Conservation (phyloP, 1,140 invertebrate genomes). For the Aphelinus certus region DNA sequence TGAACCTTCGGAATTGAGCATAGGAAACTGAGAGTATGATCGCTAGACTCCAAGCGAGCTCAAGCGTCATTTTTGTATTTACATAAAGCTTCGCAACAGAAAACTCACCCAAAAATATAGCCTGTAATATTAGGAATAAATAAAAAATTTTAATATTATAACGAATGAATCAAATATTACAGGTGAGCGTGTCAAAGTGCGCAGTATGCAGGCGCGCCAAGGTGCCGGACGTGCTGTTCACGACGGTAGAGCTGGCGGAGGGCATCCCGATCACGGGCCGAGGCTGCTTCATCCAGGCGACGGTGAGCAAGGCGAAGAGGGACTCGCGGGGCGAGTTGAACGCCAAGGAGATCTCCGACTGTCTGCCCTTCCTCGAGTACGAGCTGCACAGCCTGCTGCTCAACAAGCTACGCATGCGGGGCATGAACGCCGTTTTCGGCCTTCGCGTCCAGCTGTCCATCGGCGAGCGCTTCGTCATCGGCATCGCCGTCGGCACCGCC, state of each 20-base stretch:
- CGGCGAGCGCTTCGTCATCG: constrained; percentile 87
- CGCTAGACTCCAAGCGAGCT: too few species aligned
- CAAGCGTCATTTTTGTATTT: too few species aligned
- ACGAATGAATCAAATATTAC: constrained; percentile 60
- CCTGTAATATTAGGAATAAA: too few species aligned
- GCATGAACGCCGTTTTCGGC: constrained; percentile 93
- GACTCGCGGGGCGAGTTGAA: constrained; percentile 86
- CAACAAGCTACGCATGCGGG: constrained; percentile 91
- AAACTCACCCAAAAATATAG: too few species aligned
- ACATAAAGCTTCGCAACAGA: too few species aligned
- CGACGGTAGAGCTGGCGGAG: constrained; percentile 86
- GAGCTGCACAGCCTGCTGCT: constrained; percentile 91
- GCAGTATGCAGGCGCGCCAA: constrained; percentile 73
- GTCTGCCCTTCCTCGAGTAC: constrained; percentile 94
- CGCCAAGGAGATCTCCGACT: constrained; percentile 93
- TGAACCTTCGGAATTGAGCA: too few species aligned
- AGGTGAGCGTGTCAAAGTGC: constrained; percentile 70
- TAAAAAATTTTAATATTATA: too few species aligned
- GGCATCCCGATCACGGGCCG: constrained; percentile 77
- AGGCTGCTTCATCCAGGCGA: constrained; percentile 80
- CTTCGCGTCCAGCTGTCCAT: constrained; percentile 85
- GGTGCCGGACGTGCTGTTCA: constrained; percentile 90
- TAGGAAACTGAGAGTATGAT: too few species aligned
- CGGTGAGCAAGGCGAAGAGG: constrained; percentile 81
- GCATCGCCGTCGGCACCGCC: constrained; percentile 89